Evolutionary conservation across 2,797 vertebrate genomes (phyloP), one percentile per base, ranked within the genome.

Genomic region (Acrossocheilus wenchowensis): DNA sequence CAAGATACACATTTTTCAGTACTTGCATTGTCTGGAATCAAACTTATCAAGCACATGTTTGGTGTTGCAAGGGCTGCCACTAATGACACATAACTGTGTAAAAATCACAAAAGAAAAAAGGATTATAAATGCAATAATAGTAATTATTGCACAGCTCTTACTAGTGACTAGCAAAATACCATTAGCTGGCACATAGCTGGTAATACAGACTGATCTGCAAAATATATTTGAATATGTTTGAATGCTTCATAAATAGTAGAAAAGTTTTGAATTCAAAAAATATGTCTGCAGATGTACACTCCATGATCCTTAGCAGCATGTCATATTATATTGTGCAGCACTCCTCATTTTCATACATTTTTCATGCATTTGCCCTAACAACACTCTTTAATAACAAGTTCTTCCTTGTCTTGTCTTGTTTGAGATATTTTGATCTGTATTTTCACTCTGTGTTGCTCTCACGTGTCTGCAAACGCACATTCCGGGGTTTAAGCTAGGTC

Each of bases 341-440:
- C 79, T 80, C 57, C 60, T 87, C 80, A 83, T 87, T 86, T 87
- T 87, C 82, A 82, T 84, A 82, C 34, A 87, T 78, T 66, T 87
- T 87, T 68, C 62, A 81, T 36, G 64, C 43, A 48, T 81, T 81
- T 81, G 43, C 64, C 30, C 45, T 50, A 17, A 52, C 79, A 39
- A 39, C 64, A 52, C 45, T 30, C 19, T 81, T 69, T 81, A 69
- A 81, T 69, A 69, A 69, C 14, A 62, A 26, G 64, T 68, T 66
- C 9, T 66, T 80, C 6, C 64, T 69, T 52, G 62, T 68, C 62
- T 81, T 81, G 41, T 81, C 45, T 69, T 39, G 64, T 81, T 81
- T 81, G 19, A 81, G 3, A 68, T 17, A 30, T 45, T 80, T 80
- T 19, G n/a, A 80, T 64, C 64, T 69, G 43, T 36, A 36, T 69